Conservation (phyloP, 2,113 vertebrate species). For the Sinosuthora webbiana region DNA sequence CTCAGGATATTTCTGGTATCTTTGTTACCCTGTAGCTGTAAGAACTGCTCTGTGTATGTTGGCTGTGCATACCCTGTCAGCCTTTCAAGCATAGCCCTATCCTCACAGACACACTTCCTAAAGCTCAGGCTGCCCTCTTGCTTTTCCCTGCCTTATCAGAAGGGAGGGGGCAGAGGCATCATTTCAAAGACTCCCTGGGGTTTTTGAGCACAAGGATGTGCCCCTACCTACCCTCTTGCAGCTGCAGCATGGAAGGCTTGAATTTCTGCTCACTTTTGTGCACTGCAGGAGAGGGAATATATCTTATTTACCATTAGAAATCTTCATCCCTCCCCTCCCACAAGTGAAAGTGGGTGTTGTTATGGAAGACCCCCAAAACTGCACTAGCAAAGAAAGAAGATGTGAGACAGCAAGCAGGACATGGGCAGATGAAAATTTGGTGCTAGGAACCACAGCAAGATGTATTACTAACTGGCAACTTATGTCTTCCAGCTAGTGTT, state of each 20-base stretch:
- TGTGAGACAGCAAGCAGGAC: not conserved
- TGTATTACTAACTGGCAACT: not conserved
- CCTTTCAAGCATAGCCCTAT: not conserved
- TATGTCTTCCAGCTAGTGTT: not conserved
- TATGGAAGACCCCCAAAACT: not conserved
- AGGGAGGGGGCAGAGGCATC: accelerated
- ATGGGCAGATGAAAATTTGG: not conserved
- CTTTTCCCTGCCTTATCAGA: not conserved
- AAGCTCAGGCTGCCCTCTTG: not conserved
- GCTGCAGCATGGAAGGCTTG: not conserved
- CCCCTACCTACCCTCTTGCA: not conserved
- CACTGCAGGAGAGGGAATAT: not conserved
- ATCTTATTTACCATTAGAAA: not conserved
- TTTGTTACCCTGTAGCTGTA: not conserved
- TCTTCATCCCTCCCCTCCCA: not conserved
- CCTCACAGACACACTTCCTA: not conserved
- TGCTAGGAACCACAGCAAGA: not conserved
- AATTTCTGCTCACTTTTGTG: not conserved
- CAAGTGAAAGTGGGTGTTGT: not conserved
- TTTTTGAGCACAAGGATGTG: not conserved
- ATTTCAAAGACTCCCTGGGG: not conserved
- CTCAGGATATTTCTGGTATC: not conserved
- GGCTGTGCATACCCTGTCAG: not conserved
- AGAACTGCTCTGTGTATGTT: not conserved
- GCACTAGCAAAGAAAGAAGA: not conserved